Base-by-base conservation (phyloP, 2,113 vertebrate genomes). In the Tetrao urogallus region DNA sequence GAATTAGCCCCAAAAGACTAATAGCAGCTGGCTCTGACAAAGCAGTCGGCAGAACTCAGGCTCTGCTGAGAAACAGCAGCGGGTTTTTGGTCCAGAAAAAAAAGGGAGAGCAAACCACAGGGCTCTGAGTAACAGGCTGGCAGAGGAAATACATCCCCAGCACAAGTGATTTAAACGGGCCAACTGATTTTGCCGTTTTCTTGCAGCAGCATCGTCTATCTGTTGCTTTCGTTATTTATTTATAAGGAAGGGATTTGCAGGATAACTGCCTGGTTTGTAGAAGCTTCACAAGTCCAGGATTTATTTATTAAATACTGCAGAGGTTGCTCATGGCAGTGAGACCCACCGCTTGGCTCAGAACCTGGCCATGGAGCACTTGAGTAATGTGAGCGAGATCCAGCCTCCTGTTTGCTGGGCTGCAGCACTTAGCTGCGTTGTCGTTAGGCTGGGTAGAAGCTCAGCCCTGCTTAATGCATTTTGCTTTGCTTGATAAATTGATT, bases 401-500 rank as follows among this genome's bases (percentile, higher is more conserved):
- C 54, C 17, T 82, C 1, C 0, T 16, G 28, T 47, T 56, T 28
- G 40, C 58, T 76, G 69, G 34, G 24, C 76, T 83, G 50, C 58
- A 54, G 52, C 42, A 17, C 18, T 38, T 57, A 42, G 24, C 54
- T 28, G 8, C 0, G 0, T 75, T 71, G 34, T 19, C 24, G 6
- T 60, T 10, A 34, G 0, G 0, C 4, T 4, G n/a, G 40, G 15
- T 38, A 75, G 64, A 40, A 45, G 43, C 27, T 52, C 14, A 3
- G 22, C 28, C 43, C 65, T 48, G 6, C 54, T n/a, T n/a, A n/a
- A n/a, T n/a, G n/a, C n/a, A n/a, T n/a, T n/a, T n/a, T n/a, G n/a
- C n/a, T n/a, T n/a, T n/a, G n/a, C n/a, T n/a, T n/a, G n/a, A n/a
- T n/a, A n/a, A n/a, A n/a, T n/a, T n/a, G n/a, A n/a, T n/a, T 19